Conservation (phyloP, 2,888 invertebrate genomes). For the Eutolmus rufibarbis region DNA sequence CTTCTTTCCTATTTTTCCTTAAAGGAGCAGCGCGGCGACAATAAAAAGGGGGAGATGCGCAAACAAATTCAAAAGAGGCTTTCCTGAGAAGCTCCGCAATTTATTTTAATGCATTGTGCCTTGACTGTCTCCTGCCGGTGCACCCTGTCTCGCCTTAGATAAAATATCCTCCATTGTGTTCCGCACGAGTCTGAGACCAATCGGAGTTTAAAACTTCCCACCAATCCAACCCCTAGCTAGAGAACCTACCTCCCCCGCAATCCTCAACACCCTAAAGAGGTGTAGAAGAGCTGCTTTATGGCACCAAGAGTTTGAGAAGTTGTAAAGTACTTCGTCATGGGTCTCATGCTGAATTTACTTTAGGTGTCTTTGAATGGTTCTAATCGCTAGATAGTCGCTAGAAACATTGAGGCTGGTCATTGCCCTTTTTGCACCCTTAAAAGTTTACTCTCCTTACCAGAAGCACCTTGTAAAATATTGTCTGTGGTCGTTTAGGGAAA, state of each 20-base stretch:
- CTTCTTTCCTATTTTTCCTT: conserved; percentile 17
- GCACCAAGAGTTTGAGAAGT: background rate
- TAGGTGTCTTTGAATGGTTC: background rate
- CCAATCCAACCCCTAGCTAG: background rate
- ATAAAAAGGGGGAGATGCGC: background rate
- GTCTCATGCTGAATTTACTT: background rate
- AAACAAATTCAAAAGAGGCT: conserved; percentile 4
- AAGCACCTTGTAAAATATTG: background rate
- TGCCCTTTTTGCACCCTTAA: background rate
- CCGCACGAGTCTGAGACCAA: background rate
- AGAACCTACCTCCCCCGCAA: background rate
- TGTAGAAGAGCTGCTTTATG: background rate
- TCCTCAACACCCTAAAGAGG: background rate
- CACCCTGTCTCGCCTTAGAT: background rate
- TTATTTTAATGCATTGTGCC: conserved; percentile 8
- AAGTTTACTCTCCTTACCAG: background rate
- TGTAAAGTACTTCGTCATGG: background rate
- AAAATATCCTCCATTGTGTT: background rate
- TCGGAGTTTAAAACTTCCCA: background rate
- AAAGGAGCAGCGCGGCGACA: background rate
- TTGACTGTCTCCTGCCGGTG: background rate
- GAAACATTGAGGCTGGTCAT: background rate
- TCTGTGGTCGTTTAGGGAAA: background rate
- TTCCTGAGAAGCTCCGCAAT: background rate
- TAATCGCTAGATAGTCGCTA: background rate